phyloP scores from a whole-genome alignment of 2,797 vertebrate species.

The Nannoperca australis region DNA sequence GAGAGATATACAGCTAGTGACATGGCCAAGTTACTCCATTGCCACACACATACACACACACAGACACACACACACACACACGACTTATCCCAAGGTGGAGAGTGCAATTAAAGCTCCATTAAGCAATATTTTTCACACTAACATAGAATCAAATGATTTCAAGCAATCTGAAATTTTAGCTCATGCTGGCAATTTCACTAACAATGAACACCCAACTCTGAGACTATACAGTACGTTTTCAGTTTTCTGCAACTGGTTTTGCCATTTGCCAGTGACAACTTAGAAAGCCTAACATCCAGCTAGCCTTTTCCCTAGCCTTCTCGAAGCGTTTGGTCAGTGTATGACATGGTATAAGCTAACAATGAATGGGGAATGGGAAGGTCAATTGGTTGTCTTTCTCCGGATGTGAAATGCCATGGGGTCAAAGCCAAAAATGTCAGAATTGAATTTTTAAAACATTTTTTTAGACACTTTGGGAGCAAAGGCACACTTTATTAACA shows the following conservation, averaged over 20 bases:
- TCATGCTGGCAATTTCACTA: slow-evolving; percentile 15
- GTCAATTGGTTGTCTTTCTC: background rate
- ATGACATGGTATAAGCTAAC: background rate
- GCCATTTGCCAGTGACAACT: background rate
- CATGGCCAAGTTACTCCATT: slow-evolving; percentile 76
- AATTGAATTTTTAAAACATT: background rate
- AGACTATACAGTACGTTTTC: too few relatives aligned
- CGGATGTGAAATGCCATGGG: background rate
- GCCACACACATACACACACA: slow-evolving; percentile 24
- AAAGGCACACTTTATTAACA: background rate
- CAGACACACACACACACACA: slow-evolving; percentile 34
- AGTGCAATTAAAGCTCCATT: slow-evolving; percentile 63
- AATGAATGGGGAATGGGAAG: background rate
- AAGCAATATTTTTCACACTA: slow-evolving; percentile 52
- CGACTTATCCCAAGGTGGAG: slow-evolving; percentile 65
- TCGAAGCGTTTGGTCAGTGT: background rate
- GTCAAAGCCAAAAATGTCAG: background rate
- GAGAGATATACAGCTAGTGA: slow-evolving; percentile 81
- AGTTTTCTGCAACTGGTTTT: background rate
- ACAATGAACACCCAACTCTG: slow-evolving; percentile 24
- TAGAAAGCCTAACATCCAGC: background rate
- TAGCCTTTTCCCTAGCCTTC: background rate
- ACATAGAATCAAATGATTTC: slow-evolving; percentile 55
- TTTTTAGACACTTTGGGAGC: background rate
- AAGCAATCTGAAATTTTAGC: slow-evolving; percentile 24